Conservation (phyloP, 2,113 vertebrate species). For the Paedocypris sp. region DNA sequence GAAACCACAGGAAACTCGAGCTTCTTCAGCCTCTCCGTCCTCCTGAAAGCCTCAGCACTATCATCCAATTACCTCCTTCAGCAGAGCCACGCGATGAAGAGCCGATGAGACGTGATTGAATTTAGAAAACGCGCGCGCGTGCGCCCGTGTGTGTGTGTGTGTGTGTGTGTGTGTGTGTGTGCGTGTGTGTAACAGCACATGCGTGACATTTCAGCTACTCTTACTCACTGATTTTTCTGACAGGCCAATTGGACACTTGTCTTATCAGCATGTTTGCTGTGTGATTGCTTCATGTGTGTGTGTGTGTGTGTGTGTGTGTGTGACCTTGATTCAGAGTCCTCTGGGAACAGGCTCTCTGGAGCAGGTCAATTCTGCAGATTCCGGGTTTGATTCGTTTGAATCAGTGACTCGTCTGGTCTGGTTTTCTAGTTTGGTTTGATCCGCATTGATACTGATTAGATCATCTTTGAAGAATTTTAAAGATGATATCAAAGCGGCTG, state of each 20-base stretch:
- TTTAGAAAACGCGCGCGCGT: not conserved
- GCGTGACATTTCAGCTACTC: not conserved
- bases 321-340: constrained; percentile 23
- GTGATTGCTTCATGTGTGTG: not conserved
- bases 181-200: not conserved
- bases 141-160: not conserved
- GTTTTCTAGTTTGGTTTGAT: no score
- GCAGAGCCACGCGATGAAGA: not conserved
- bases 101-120: not conserved
- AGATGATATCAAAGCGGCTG: no score
- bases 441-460: no score
- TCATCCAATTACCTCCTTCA: constrained; percentile 15
- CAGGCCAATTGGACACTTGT: not conserved
- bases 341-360: not conserved
- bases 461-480: no score
- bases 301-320: not conserved
- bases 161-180: not conserved
- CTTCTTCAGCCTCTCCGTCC: not conserved
- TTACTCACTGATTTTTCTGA: constrained; percentile 7
- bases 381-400: no score
- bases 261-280: not conserved
- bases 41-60: not conserved
- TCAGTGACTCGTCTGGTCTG: no score
- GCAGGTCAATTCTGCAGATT: constrained; percentile 14
- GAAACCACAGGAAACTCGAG: not conserved